Conservation (phyloP, 2,888 invertebrate genomes). For the Carpatolechia fugitivella region DNA sequence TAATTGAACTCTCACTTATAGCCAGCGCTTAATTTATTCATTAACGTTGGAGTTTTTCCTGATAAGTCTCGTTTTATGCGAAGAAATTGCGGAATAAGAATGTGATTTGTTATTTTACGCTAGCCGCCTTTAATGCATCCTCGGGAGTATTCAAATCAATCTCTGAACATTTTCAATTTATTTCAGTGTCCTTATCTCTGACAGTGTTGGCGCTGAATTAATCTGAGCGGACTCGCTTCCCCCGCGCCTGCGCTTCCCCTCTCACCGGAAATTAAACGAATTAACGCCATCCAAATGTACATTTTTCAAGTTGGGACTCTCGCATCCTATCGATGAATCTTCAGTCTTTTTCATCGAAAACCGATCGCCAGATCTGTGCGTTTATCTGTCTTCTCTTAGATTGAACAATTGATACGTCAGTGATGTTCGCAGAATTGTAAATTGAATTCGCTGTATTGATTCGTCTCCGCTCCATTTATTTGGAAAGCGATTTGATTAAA, state of each 20-base stretch:
- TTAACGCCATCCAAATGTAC: slow-evolving; percentile 80
- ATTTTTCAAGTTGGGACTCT: slow-evolving; percentile 77
- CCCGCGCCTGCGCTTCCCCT: slow-evolving; percentile 40
- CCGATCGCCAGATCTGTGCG: slow-evolving; percentile 68
- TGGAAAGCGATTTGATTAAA: slow-evolving; percentile 68
- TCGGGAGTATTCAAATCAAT: slow-evolving; percentile 78
- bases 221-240: slow-evolving; percentile 67
- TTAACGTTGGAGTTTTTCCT: slow-evolving; percentile 46
- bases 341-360: slow-evolving; percentile 71
- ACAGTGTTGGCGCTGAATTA: slow-evolving; percentile 76
- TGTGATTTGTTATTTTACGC: slow-evolving; percentile 54
- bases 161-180: slow-evolving; percentile 80
- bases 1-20: slow-evolving; percentile 41
- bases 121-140: slow-evolving; percentile 65
- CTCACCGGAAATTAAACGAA: slow-evolving; percentile 80
- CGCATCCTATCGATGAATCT: slow-evolving; percentile 75
- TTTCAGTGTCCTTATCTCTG: slow-evolving; percentile 78
- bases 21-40: slow-evolving; percentile 56
- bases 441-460: slow-evolving; percentile 74
- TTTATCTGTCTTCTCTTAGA: slow-evolving; percentile 75
- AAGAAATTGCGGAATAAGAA: slow-evolving; percentile 45
- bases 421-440: slow-evolving; percentile 74
- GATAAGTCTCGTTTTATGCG: slow-evolving; percentile 38
- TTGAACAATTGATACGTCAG: slow-evolving; percentile 76
- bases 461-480: slow-evolving; percentile 70